Base-by-base conservation (phyloP, 2,797 vertebrate species). In the Artibeus lituratus region DNA sequence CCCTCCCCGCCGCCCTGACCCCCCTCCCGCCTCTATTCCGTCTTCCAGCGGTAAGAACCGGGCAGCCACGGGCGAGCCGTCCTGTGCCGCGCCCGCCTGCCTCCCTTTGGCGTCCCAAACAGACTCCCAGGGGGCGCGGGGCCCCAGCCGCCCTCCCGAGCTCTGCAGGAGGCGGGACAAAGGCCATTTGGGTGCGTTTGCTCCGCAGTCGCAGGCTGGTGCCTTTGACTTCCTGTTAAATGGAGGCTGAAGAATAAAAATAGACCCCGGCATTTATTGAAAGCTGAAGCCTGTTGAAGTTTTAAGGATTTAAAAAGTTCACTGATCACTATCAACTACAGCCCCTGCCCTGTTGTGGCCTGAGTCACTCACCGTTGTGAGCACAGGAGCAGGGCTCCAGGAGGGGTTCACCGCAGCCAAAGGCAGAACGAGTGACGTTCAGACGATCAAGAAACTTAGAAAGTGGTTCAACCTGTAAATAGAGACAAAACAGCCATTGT, bases 231-330 rank as follows among this genome's bases (percentile, higher is more conserved):
- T 89, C 96, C 92, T 94, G 94, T 94, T 90, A 94, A 87, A 76
- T 65, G 86, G 95, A 97, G 96, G 80, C 73, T 92, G 67, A 44
- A 16, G n/a, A 32, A 12, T 96, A 96, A 98, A 98, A 98, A 97
- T 89, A 97, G 97, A 94, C 92, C 7, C 70, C 96, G 92, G 77
- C 91, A 80, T 97, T 97, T 97, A 94, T 37, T 82, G 95, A 95
- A 88, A 98, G 90, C 86, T 81, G 88, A 95, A 94, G 81, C 29
- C 51, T 89, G 81, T 22, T 94, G 92, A 97, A 97, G 39, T 96
- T 98, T 94, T 90, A 95, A 94, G 96, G 96, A 97, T 97, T 96
- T 95, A 97, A 86, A 97, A 98, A 97, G 94, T 97, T 98, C 10
- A 2, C 86, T 87, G 94, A 96, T 97, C 65, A 24, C 83, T 96